These are phyloP conservation scores for Poeciliopsis turrubarensis DNA, from an alignment of 2,113 vertebrate species.

Conservation along the genomic window DNA sequence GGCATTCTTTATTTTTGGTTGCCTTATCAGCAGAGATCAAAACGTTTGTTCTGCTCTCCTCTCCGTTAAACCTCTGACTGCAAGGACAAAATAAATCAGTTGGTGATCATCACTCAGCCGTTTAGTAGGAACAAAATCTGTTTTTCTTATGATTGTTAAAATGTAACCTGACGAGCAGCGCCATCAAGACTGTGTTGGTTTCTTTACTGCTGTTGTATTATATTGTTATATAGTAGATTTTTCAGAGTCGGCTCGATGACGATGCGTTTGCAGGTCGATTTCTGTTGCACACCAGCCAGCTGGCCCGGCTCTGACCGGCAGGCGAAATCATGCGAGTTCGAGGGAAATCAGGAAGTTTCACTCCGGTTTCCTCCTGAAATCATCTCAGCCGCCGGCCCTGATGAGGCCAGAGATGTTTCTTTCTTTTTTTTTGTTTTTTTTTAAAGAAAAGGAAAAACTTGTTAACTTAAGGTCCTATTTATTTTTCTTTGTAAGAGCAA, in stretches of 20 bases:
- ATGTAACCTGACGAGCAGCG: not conserved
- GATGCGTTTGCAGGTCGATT: slow-evolving; percentile 44
- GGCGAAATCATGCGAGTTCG: slow-evolving; percentile 43
- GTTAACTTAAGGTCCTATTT: slow-evolving; percentile 84
- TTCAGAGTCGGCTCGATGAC: slow-evolving; percentile 45
- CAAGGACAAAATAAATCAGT: not conserved
- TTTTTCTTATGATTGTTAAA: not conserved
- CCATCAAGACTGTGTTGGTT: not conserved
- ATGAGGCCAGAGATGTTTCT: slow-evolving; percentile 24
- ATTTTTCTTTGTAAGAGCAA: slow-evolving; percentile 72
- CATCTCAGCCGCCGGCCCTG: slow-evolving; percentile 7
- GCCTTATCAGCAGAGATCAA: slow-evolving; percentile 61
- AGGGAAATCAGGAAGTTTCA: slow-evolving; percentile 10
- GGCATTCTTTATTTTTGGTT: slow-evolving; percentile 65
- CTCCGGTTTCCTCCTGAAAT: slow-evolving; percentile 7
- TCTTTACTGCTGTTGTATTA: slow-evolving; percentile 6
- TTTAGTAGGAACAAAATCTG: too few relatives aligned
- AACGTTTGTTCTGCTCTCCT: slow-evolving; percentile 41
- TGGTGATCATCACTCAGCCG: not conserved
- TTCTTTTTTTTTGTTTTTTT: slow-evolving; percentile 25
- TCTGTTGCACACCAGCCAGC: slow-evolving; percentile 48
- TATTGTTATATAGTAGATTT: slow-evolving; percentile 4
- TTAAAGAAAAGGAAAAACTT: slow-evolving; percentile 55
- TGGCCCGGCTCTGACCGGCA: slow-evolving; percentile 16
- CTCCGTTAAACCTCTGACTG: slow-evolving; percentile 19